phyloP scores from a whole-genome alignment of 2,797 vertebrate genomes.

The Neosilurus mollespiculum region DNA sequence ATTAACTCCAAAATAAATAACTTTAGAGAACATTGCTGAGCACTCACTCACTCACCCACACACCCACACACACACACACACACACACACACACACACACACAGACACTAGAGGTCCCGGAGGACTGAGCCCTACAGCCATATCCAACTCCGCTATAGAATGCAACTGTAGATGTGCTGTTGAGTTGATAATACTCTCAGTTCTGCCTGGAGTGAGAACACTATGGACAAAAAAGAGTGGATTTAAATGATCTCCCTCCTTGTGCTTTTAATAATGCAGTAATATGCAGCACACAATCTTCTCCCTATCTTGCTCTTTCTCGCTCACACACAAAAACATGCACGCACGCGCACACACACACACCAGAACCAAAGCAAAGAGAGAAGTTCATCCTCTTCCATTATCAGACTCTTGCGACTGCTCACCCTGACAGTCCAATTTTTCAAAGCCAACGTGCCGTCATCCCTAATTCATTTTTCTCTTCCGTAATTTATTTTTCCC shows the following conservation, averaged over 20 bases:
- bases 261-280: slow-evolving; percentile 37
- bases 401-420: slow-evolving; percentile 63
- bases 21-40: slow-evolving; percentile 29
- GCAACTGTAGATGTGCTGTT: background rate
- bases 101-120: background rate
- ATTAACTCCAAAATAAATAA: slow-evolving; percentile 55
- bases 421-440: slow-evolving; percentile 71
- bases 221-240: slow-evolving; percentile 1
- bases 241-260: slow-evolving; percentile 32
- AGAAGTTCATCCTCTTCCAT: slow-evolving; percentile 65
- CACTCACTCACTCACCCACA: too few relatives aligned
- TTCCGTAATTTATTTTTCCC: slow-evolving; percentile 70
- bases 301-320: slow-evolving; percentile 10
- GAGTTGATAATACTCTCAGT: background rate
- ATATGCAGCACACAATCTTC: slow-evolving; percentile 33
- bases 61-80: background rate
- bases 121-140: background rate
- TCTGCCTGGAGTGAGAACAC: slow-evolving; percentile 7
- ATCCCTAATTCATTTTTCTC: slow-evolving; percentile 72
- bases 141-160: background rate
- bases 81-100: background rate
- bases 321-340: slow-evolving; percentile 10
- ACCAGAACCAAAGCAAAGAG: slow-evolving; percentile 46
- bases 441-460: slow-evolving; percentile 65
- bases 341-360: slow-evolving; percentile 25